These are phyloP conservation scores for Anoura caudifer DNA, from an alignment of 2,113 vertebrate species.

Conservation along the genomic window DNA sequence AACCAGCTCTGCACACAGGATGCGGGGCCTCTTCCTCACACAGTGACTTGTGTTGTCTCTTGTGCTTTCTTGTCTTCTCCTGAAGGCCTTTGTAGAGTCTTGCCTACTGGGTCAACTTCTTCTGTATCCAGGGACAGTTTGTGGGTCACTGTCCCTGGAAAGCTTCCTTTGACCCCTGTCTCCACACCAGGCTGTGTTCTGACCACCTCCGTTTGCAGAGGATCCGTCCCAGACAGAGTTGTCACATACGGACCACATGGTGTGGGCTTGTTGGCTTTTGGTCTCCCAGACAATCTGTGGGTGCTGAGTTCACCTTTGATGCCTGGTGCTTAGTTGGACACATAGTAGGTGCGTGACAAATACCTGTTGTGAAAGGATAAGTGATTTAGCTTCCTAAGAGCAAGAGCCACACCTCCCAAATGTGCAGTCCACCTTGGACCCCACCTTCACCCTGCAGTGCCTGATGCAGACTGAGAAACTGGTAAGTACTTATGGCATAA, in stretches of 20 bases:
- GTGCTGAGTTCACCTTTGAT: too few relatives aligned
- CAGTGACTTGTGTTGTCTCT: not conserved
- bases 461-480: not conserved
- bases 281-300: not conserved
- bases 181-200: not conserved
- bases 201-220: not conserved
- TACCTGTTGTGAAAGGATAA: not conserved
- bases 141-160: not conserved
- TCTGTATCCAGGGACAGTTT: not conserved
- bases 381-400: not conserved
- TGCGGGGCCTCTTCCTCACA: not conserved
- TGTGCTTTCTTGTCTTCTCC: not conserved
- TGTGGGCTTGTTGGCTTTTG: too few relatives aligned
- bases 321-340: not conserved
- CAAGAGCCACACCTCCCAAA: not conserved
- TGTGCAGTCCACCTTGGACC: not conserved
- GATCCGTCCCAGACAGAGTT: not conserved
- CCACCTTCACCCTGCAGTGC: not conserved
- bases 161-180: not conserved
- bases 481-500: slow-evolving; percentile 61
- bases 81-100: not conserved
- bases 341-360: not conserved
- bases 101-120: not conserved
- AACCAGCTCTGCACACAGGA: not conserved
- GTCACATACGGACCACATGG: rapidly evolving